Evolutionary conservation across 2,113 vertebrate species (phyloP).

Genomic region (Potamarius usumacintae): DNA sequence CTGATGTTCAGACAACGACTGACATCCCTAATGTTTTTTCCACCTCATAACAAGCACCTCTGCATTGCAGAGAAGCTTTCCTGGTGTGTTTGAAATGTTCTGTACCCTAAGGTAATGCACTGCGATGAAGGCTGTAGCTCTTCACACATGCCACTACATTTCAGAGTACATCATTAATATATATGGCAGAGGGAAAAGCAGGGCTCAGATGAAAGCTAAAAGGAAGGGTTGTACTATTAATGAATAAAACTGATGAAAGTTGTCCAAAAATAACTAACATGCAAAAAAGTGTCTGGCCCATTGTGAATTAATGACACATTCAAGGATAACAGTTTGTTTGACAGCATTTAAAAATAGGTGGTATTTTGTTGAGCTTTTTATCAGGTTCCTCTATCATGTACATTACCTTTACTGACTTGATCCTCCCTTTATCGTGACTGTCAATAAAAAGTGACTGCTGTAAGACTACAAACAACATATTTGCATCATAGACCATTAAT

Average conservation of each 20-base stretch:
- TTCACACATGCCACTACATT: conserved; percentile 42
- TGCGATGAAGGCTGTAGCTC: conserved; percentile 36
- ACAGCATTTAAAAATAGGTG: background rate
- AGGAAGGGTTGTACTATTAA: conserved; percentile 28
- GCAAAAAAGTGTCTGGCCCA: conserved; percentile 12
- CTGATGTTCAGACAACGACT: conserved; percentile 43
- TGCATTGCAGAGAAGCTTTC: conserved; percentile 49
- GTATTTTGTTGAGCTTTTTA: background rate
- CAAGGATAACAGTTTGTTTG: too few species aligned
- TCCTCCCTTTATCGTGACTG: background rate
- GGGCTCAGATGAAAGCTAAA: conserved; percentile 34
- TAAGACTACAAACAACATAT: background rate
- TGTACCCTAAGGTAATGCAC: conserved; percentile 53
- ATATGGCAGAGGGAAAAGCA: conserved; percentile 18
- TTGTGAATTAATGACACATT: conserved; percentile 11
- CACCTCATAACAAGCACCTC: conserved; percentile 49
- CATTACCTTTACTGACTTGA: background rate
- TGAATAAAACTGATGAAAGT: conserved; percentile 22
- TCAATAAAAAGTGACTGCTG: background rate
- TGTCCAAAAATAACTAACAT: conserved; percentile 28
- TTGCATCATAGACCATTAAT: background rate
- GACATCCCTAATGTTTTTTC: conserved; percentile 51
- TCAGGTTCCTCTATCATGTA: background rate
- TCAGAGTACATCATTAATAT: conserved; percentile 53
- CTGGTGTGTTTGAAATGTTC: conserved; percentile 52